phyloP scores from a whole-genome alignment of 2,888 invertebrate species.

The Erebia aethiops region DNA sequence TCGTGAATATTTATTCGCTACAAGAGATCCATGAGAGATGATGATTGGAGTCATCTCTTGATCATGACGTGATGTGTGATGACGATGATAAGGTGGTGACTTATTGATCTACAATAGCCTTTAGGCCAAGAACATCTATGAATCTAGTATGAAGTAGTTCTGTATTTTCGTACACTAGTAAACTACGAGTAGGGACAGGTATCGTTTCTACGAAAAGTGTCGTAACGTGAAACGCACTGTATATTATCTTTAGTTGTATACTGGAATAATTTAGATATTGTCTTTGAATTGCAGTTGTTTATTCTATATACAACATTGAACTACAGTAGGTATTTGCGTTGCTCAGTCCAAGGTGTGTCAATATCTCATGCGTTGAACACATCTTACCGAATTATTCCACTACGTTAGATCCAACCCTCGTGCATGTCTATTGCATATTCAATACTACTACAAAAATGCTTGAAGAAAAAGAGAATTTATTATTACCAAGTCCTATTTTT shows the following conservation, averaged over 20 bases:
- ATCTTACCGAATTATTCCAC: conserved; percentile 19
- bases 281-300: conserved; percentile 8
- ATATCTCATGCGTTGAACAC: conserved; percentile 7
- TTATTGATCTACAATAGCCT: too few relatives aligned
- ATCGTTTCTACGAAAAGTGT: neutral
- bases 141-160: neutral
- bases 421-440: conserved; percentile 10
- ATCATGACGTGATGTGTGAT: too few relatives aligned
- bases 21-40: too few relatives aligned
- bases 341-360: conserved; percentile 16
- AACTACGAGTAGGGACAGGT: neutral
- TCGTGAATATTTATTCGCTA: too few relatives aligned
- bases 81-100: too few relatives aligned
- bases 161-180: neutral
- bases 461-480: neutral
- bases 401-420: neutral
- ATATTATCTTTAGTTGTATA: neutral
- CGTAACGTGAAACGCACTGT: neutral
- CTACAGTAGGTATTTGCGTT: conserved; percentile 6
- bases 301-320: conserved; percentile 7
- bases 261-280: conserved; percentile 9
- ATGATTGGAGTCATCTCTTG: too few relatives aligned
- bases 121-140: too few relatives aligned
- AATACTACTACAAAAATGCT: neutral
- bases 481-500: too few relatives aligned